phyloP scores from a whole-genome alignment of 2,888 invertebrate genomes.

The Drosophila helvetica region DNA sequence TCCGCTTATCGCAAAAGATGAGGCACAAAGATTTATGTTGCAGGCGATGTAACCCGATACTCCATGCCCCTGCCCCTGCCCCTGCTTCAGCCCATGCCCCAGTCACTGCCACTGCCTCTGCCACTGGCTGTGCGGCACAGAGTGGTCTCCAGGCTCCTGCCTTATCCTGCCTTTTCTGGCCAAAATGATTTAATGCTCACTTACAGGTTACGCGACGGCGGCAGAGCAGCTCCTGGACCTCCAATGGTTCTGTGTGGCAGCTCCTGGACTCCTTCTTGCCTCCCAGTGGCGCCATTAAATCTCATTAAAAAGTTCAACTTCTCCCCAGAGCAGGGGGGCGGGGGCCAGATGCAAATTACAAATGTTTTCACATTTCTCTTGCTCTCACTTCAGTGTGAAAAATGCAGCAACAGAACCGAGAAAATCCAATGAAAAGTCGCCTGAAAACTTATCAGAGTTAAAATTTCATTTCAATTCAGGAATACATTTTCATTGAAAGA shows the following conservation, averaged over 20 bases:
- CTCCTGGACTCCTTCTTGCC: slow-evolving; percentile 27
- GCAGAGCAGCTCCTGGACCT: slow-evolving; percentile 7
- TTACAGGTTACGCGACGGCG: slow-evolving; percentile 54
- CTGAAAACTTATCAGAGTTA: slow-evolving; percentile 48
- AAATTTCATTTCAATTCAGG: neutral
- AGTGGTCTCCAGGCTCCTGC: slow-evolving; percentile 32
- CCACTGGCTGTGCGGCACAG: too few species aligned
- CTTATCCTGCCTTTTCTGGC: slow-evolving; percentile 62
- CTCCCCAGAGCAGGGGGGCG: slow-evolving; percentile 6
- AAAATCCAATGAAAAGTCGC: slow-evolving; percentile 31
- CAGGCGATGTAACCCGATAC: slow-evolving; percentile 69
- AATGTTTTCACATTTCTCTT: slow-evolving; percentile 61
- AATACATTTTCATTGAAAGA: slow-evolving; percentile 11
- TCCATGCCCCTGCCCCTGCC: slow-evolving; percentile 6
- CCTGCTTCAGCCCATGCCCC: too few species aligned
- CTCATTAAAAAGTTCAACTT: slow-evolving; percentile 73
- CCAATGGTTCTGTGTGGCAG: neutral
- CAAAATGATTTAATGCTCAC: slow-evolving; percentile 74
- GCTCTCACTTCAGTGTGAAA: slow-evolving; percentile 6
- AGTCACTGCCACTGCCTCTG: neutral
- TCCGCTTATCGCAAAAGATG: slow-evolving; percentile 64
- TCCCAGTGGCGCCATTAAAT: slow-evolving; percentile 77
- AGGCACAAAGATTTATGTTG: slow-evolving; percentile 72
- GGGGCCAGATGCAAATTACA: slow-evolving; percentile 65
- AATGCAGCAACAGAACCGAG: slow-evolving; percentile 45